Base-by-base conservation (phyloP, 2,113 vertebrate species). In the Limnothrissa miodon region DNA sequence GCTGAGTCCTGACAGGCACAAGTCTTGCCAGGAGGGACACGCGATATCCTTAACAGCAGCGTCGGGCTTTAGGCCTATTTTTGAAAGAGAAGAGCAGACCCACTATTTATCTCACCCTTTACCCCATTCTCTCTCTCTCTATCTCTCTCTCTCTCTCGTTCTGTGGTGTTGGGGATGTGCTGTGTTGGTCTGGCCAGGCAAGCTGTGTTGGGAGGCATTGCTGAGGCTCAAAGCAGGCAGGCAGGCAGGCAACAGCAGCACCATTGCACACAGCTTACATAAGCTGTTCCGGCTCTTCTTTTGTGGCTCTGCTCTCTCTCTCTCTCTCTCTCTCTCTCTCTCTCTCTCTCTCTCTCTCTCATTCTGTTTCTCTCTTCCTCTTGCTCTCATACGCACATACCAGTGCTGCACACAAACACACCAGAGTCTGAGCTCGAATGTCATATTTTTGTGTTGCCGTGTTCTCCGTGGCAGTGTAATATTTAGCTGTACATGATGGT, bases 191-290 rank as follows among this genome's bases (percentile, higher is more conserved):
- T 70, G 62, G 62, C 25, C 62, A 36, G 33, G 62, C 62, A 11
- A 29, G 62, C 62, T 70, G 62, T 25, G 25, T 29, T 33, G 62
- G 10, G 25, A 29, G 29, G 29, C 62, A 33, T 9, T 29, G 62
- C 62, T 33, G 25, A 70, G 62, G 62, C 29, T 70, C 29, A 70
- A 29, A 36, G 56, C 83, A 82, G 80, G 21, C 62, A 83, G 81
- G 45, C 74, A 56, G 46, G 62, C 79, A 4, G 39, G 44, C 56
- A 87, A 81, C 78, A 46, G 45, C 48, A 39, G 33, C 66, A 39
- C 25, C 78, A 53, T 48, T 83, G 80, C 82, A 70, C 29, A 15
- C n/a, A 29, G 70, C 81, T 56, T 83, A 82, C 39, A n/a, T 56
- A 83, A 85, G 45, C 48, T 36, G 4, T 23, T 80, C 39, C 1